Evolutionary conservation across 2,797 vertebrate species (phyloP), one percentile per base, ranked within the genome.

Genomic region (Staurois parvus): DNA sequence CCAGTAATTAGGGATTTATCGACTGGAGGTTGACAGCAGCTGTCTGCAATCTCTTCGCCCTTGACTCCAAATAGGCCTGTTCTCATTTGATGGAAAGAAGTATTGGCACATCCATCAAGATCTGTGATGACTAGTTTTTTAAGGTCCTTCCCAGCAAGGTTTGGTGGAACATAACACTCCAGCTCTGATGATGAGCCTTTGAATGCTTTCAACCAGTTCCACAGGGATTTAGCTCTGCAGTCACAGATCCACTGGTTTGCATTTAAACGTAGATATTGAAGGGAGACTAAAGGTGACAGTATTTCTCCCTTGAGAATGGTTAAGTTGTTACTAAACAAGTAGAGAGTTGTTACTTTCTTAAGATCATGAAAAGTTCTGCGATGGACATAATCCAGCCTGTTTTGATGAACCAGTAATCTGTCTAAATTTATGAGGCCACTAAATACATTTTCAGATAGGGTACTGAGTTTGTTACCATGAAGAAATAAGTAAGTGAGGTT

Each of bases 231-330:
- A 0, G 98, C 97, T 52, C 97, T 95, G 90, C 98, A 99, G 90
- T 99, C 98, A 2, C 98, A 99, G 87, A 98, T 96, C 98, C 98
- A 99, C 86, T 97, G 97, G 94, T 99, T 99, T 59, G 97, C 97
- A 0, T 99, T 99, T 72, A 99, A 94, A 79, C 98, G 95, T 52
- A 99, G 93, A 89, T 99, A 99, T 90, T 99, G 98, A 34, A 99
- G 96, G 24, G 97, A 95, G 56, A 92, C 93, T 87, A 99, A 91
- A 0, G 96, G 95, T 10, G 94, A 94, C 96, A 99, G 97, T 28
- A 96, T 96, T 89, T 99, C 97, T 0, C 96, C 96, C 0, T 95
- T 95, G 76, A 99, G 91, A 70, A 96, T 94, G 0, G 98, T 98
- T 84, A 99, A 95, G 90, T 98, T 99, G 93, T 99, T 99, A 92